Conservation (phyloP, 2,888 invertebrate genomes). For the Sabellastarte sp. region DNA sequence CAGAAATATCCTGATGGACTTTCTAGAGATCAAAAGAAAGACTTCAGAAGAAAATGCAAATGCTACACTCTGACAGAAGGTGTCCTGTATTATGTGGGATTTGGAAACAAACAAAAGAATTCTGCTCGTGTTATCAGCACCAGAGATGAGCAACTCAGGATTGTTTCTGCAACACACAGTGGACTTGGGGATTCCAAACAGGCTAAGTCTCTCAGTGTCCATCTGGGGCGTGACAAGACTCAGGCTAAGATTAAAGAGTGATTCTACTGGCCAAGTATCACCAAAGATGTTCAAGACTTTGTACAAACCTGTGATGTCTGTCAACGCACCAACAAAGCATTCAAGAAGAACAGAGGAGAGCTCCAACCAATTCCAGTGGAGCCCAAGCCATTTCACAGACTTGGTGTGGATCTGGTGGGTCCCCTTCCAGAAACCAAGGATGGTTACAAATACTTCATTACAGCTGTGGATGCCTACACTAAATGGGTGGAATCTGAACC, state of each 20-base stretch:
- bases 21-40: too few species aligned
- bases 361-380: neutral
- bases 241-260: neutral
- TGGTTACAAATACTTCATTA: too few species aligned
- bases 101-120: too few species aligned
- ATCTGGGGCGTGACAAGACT: neutral
- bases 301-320: neutral
- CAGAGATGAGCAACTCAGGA: neutral
- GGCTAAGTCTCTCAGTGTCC: neutral
- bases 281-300: neutral
- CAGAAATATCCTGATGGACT: too few species aligned
- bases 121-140: too few species aligned
- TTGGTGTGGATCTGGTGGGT: neutral
- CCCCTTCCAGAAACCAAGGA: neutral
- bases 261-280: neutral
- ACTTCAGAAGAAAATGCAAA: too few species aligned
- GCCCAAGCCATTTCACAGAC: neutral
- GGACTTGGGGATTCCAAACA: neutral
- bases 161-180: neutral
- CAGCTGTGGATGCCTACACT: too few species aligned
- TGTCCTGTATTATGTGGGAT: too few species aligned
- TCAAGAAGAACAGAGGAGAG: neutral
- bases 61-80: too few species aligned
- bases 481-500: too few species aligned
- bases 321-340: neutral